Evolutionary conservation across 2,113 vertebrate genomes (phyloP).

Genomic region (Dipodomys spectabilis): DNA sequence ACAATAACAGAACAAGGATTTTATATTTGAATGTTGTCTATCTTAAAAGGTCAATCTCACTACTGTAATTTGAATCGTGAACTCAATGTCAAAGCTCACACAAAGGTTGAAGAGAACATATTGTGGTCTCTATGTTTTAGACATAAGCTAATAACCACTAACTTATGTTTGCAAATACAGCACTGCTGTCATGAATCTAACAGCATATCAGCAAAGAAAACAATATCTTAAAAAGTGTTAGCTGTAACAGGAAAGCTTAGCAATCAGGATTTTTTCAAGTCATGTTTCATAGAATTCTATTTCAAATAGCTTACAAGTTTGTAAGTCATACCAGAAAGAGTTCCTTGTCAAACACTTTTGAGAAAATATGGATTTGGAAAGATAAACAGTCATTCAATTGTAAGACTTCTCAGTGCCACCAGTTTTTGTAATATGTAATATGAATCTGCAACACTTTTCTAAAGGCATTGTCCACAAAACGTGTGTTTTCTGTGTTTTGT

Average conservation of each 20-base stretch:
- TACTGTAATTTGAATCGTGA: neutral
- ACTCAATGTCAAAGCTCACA: neutral
- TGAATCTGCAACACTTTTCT: neutral
- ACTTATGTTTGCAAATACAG: slow-evolving; percentile 37
- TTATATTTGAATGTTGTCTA: slow-evolving; percentile 7
- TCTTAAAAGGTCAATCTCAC: slow-evolving; percentile 64
- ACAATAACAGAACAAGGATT: slow-evolving; percentile 49
- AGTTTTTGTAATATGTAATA: neutral
- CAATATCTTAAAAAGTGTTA: neutral
- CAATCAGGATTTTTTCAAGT: neutral
- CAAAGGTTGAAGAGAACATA: slow-evolving; percentile 27
- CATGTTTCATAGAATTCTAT: neutral
- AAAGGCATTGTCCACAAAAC: neutral
- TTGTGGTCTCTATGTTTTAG: neutral
- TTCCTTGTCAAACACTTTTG: neutral
- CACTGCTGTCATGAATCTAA: neutral
- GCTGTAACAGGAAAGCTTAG: neutral
- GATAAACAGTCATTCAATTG: neutral
- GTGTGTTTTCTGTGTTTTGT: neutral
- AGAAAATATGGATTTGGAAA: slow-evolving; percentile 35
- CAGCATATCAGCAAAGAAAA: neutral
- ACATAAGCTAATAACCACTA: slow-evolving; percentile 1
- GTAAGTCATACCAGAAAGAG: neutral
- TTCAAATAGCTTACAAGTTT: neutral
- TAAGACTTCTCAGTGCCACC: neutral